Conservation (phyloP, 2,888 invertebrate genomes). For the Abrostola tripartita region DNA sequence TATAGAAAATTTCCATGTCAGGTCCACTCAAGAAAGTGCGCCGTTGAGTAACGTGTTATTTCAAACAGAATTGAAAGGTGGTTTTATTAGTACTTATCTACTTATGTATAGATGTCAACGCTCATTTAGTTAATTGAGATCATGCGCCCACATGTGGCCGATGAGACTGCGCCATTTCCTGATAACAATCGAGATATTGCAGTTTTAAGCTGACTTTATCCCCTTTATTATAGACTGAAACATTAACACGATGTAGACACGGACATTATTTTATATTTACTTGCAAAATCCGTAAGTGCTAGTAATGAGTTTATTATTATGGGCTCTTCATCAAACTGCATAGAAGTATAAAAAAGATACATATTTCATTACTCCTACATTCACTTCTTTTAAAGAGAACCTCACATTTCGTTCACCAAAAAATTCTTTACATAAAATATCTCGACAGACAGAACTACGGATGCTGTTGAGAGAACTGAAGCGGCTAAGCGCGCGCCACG, state of each 20-base stretch:
- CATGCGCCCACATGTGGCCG: not conserved
- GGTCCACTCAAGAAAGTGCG: not conserved
- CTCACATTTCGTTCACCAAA: not conserved
- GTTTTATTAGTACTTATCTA: not conserved
- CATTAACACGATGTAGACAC: not conserved
- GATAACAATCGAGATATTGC: not conserved
- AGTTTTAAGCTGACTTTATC: not conserved
- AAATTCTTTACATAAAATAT: conserved; percentile 5
- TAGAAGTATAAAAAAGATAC: no score
- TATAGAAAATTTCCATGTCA: not conserved
- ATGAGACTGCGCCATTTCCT: not conserved
- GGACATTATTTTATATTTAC: no score
- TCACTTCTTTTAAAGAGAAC: no score
- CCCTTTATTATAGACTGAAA: not conserved
- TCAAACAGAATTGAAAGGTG: not conserved
- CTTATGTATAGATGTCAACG: not conserved
- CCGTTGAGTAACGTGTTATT: not conserved
- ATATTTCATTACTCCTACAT: no score
- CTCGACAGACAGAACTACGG: conserved; percentile 13
- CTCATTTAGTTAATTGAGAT: conserved; percentile 2
- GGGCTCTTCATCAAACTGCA: no score
- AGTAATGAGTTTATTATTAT: no score
- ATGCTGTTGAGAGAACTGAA: conserved; percentile 44
- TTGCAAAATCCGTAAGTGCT: no score
- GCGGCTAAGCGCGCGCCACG: conserved; percentile 32